These are phyloP conservation scores for Eumerus sabulonum DNA, from an alignment of 2,888 invertebrate genomes.

Conservation along the genomic window DNA sequence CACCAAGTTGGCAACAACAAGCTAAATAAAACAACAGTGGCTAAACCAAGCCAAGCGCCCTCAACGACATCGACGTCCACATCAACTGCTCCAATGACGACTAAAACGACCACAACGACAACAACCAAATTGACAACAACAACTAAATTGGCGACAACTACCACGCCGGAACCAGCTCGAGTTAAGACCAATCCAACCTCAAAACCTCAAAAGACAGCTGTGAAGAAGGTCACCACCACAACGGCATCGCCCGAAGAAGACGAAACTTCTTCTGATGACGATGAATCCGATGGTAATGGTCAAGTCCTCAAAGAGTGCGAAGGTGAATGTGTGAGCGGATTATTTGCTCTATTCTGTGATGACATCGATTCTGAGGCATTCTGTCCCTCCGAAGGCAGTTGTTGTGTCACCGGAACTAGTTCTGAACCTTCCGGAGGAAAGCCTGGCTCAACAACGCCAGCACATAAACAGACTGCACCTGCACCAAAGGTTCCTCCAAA, in stretches of 20 bases:
- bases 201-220: slow-evolving; percentile 74
- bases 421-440: slow-evolving; percentile 72
- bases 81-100: slow-evolving; percentile 34
- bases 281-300: slow-evolving; percentile 70
- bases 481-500: slow-evolving; percentile 72
- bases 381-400: slow-evolving; percentile 88
- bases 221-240: slow-evolving; percentile 50
- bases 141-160: slow-evolving; percentile 72
- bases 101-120: slow-evolving; percentile 68
- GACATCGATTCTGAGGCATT: slow-evolving; percentile 88
- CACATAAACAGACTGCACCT: slow-evolving; percentile 71
- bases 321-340: slow-evolving; percentile 91
- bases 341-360: slow-evolving; percentile 92
- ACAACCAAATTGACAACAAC: slow-evolving; percentile 5
- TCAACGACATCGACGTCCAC: slow-evolving; percentile 32
- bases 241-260: slow-evolving; percentile 69
- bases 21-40: slow-evolving; percentile 73
- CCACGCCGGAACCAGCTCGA: slow-evolving; percentile 73
- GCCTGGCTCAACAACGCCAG: slow-evolving; percentile 70
- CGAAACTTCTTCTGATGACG: slow-evolving; percentile 71
- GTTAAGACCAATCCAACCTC: slow-evolving; percentile 73
- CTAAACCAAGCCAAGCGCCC: slow-evolving; percentile 76
- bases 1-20: slow-evolving; percentile 74
- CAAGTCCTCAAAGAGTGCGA: slow-evolving; percentile 82
- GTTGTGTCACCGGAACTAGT: slow-evolving; percentile 84